Evolutionary conservation across 1,140 invertebrate species (phyloP), one percentile per base, ranked within the genome.

Genomic region (Solen grandis): DNA sequence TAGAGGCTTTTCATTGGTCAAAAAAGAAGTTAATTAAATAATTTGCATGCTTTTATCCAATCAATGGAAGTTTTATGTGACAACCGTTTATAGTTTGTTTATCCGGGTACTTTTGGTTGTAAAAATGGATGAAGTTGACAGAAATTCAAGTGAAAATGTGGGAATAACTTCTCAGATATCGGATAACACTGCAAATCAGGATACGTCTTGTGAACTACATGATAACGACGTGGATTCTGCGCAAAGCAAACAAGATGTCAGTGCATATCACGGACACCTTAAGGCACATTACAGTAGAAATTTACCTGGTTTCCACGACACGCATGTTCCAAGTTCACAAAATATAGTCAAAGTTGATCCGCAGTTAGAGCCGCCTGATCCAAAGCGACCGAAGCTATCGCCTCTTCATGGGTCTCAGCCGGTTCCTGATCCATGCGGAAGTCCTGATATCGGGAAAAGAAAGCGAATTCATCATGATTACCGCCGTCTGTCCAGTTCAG

Each of bases 401-500:
- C 82, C 78, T 38, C 62, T 80, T 25, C 79, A 66, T 35, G 55
- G 72, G 54, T 62, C 81, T 14, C 27, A 25, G 31, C 55, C 52
- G 50, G 69, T 72, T 38, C 54, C 75, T 25, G 85, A 87, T 60
- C 70, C 83, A 41, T 86, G 78, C 81, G 79, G 82, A 29, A 88
- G 87, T 63, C 87, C 88, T 13, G 41, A 46, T 46, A 86, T 84
- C 5, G 86, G 87, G 0, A 91, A 91, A 84, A 74, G 90, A 31
- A 72, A 79, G 35, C 81, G 90, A 38, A 87, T 88, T 38, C 90
- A 89, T 14, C 90, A 88, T 82, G 90, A 90, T 81, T 90, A 90
- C 78, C 81, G 88, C 69, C 84, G 88, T 27, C 73, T 91, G 50
- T 92, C 90, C 52, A 91, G 89, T 74, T 90, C 90, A 60, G 88